Evolutionary conservation across 2,113 vertebrate genomes (phyloP), one percentile per base, ranked within the genome.

Genomic region (Damaliscus lunatus): DNA sequence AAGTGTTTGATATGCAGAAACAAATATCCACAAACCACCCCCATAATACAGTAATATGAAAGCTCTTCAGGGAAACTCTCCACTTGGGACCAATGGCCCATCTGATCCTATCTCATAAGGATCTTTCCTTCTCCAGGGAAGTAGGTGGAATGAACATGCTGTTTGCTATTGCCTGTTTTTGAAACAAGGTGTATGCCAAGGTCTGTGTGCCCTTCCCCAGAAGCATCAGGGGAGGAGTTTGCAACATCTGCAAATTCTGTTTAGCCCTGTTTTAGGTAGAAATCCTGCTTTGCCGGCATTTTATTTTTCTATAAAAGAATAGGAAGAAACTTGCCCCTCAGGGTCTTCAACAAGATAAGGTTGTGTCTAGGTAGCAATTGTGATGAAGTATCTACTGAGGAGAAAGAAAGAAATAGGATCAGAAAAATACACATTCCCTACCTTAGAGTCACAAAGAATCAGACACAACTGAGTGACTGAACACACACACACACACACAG

Each of bases 291-390:
- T 81, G 82, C 43, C 97, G 77, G 88, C 90, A 94, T 94, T 97
- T 97, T 92, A 53, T 86, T 88, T 97, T 96, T 92, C 97, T 94
- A 83, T 97, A 86, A 97, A 96, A 93, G 82, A 97, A 86, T 33
- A 90, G 48, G 59, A n/a, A 90, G 82, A 92, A 60, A 55, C 33
- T 48, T 71, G 71, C 48, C 53, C 74, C 46, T 88, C 29, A 6
- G 91, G 83, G 71, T 60, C 64, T 17, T 81, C 64, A 7, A 2
- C 55, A 81, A 96, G 27, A 23, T 40, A 29, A 16, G 55, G 85
- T 60, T 15, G 11, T 40, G 33, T 46, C 90, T 64, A 90, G 59
- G n/a, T 40, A 84, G 85, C 77, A 77, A 11, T 33, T 85, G 62
- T 46, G 36, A 90, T 67, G 29, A 46, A 31, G n/a, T 71, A 2